phyloP scores from a whole-genome alignment of 2,797 vertebrate genomes.

The Alauda arvensis region DNA sequence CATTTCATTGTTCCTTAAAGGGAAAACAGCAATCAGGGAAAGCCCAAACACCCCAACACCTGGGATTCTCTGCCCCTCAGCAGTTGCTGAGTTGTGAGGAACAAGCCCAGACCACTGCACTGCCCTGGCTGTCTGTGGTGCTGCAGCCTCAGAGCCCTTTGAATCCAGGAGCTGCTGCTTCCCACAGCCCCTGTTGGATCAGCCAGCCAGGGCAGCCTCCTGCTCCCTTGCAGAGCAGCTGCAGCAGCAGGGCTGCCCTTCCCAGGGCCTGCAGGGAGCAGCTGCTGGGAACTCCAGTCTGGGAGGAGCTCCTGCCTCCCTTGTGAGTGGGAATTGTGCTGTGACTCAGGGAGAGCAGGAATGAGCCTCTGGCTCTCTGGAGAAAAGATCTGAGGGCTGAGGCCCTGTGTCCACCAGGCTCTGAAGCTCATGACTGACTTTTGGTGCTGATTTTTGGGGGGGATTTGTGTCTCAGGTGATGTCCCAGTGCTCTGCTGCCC shows the following conservation, averaged over 20 bases:
- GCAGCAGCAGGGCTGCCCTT: neutral
- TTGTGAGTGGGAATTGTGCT: slow-evolving; percentile 20
- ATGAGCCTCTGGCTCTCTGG: slow-evolving; percentile 33
- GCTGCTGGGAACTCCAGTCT: neutral
- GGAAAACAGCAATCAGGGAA: neutral
- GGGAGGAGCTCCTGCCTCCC: neutral
- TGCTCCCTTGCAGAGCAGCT: neutral
- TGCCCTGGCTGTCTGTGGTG: neutral
- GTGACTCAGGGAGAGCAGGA: neutral
- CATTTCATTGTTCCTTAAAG: neutral
- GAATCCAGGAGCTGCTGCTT: neutral
- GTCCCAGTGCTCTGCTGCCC: neutral
- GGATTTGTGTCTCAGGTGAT: neutral
- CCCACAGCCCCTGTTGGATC: neutral
- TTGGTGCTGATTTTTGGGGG: neutral
- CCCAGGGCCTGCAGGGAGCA: neutral
- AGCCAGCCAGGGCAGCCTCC: neutral
- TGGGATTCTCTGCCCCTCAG: neutral
- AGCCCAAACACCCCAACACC: neutral
- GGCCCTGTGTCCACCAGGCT: neutral
- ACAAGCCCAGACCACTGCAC: neutral
- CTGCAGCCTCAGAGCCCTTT: slow-evolving; percentile 14
- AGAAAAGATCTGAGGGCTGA: neutral
- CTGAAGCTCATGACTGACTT: neutral
- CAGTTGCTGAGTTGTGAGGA: neutral